These are phyloP conservation scores for Pseudomyrmex concolor DNA, from an alignment of 1,140 invertebrate species.

Conservation along the genomic window DNA sequence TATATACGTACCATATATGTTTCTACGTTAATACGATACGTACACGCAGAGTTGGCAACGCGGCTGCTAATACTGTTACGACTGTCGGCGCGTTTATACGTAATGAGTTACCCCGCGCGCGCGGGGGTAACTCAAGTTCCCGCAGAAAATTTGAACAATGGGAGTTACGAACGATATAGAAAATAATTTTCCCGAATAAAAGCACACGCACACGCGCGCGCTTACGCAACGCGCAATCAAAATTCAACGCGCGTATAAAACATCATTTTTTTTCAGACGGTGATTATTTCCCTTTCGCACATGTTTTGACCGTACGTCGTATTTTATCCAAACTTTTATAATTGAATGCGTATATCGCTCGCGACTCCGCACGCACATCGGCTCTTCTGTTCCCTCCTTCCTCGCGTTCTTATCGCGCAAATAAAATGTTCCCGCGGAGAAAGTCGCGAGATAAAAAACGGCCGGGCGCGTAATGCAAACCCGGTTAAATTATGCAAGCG, in stretches of 20 bases:
- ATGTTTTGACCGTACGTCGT: background rate
- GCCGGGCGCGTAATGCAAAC: background rate
- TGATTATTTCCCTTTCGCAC: background rate
- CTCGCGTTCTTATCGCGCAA: slow-evolving; percentile 1
- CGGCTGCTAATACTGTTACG: slow-evolving; percentile 4
- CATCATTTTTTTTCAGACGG: too few species aligned
- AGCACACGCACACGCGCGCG: too few species aligned
- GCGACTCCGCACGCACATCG: background rate
- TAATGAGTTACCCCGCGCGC: background rate
- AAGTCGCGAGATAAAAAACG: slow-evolving; percentile 36
- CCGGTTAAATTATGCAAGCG: slow-evolving; percentile 32
- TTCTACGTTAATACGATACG: background rate
- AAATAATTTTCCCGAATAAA: background rate
- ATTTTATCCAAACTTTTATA: slow-evolving; percentile 9
- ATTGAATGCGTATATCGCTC: slow-evolving; percentile 10
- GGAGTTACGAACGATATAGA: background rate
- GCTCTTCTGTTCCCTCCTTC: too few species aligned
- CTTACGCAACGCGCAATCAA: too few species aligned
- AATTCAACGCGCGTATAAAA: too few species aligned
- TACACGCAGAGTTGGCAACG: background rate
- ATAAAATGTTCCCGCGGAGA: slow-evolving; percentile 24
- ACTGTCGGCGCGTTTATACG: background rate
- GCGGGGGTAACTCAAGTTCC: too few species aligned
- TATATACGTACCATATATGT: background rate
- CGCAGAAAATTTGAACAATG: background rate